Conservation (phyloP, 1,140 invertebrate genomes). For the Bilobella aurantiaca region DNA sequence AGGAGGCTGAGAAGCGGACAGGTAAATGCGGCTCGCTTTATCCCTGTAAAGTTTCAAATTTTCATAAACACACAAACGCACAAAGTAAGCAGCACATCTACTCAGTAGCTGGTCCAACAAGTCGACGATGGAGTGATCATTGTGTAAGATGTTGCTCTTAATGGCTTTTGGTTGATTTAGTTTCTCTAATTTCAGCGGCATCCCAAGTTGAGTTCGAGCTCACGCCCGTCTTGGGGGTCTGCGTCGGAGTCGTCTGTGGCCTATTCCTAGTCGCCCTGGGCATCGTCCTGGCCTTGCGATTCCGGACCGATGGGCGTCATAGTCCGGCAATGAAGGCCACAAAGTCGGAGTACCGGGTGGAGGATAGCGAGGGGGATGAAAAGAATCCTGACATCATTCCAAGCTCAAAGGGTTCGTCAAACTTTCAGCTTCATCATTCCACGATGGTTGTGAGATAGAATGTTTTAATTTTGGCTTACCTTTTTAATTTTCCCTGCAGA, state of each 20-base stretch:
- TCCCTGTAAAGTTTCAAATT: too few species aligned
- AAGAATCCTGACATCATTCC: slow-evolving; percentile 79
- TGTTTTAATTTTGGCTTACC: neutral
- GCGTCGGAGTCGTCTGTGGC: slow-evolving; percentile 59
- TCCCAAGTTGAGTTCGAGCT: slow-evolving; percentile 44
- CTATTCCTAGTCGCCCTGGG: slow-evolving; percentile 56
- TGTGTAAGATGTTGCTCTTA: too few species aligned
- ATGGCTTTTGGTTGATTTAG: too few species aligned
- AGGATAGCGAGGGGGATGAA: slow-evolving; percentile 59
- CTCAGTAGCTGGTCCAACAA: too few species aligned
- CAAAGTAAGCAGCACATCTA: too few species aligned
- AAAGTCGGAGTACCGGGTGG: slow-evolving; percentile 48
- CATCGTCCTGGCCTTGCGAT: slow-evolving; percentile 57
- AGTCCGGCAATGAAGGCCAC: slow-evolving; percentile 50
- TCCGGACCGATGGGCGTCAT: slow-evolving; percentile 41
- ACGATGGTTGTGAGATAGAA: neutral
- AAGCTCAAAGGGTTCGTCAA: slow-evolving; percentile 64
- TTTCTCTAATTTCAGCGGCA: too few species aligned
- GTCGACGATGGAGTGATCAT: too few species aligned
- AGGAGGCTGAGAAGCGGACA: slow-evolving; percentile 67
- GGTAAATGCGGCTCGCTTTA: too few species aligned
- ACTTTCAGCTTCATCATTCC: neutral
- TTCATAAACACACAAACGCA: too few species aligned
- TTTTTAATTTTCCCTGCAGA: slow-evolving; percentile 12
- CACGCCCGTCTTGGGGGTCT: slow-evolving; percentile 60